Conservation (phyloP, 2,797 vertebrate genomes). For the Apogon hyalosoma region DNA sequence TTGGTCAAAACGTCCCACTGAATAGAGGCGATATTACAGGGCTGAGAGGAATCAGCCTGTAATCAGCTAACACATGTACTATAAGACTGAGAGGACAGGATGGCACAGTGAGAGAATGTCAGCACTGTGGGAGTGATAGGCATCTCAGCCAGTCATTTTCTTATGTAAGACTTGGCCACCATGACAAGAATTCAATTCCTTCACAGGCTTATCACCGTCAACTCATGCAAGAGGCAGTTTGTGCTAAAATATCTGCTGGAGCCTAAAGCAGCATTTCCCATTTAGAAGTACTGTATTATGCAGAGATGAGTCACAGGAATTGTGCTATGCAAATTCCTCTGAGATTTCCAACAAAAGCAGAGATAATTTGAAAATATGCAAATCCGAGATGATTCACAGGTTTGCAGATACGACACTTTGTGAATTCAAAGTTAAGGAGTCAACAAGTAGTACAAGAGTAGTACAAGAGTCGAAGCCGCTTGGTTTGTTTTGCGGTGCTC, state of each 20-base stretch:
- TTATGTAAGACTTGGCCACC: slow-evolving; percentile 65
- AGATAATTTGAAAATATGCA: slow-evolving; percentile 65
- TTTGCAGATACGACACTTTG: slow-evolving; percentile 17
- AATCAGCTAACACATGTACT: slow-evolving; percentile 44
- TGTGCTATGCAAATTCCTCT: slow-evolving; percentile 39
- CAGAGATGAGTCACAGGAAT: slow-evolving; percentile 54
- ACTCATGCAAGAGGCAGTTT: slow-evolving; percentile 24
- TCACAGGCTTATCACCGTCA: slow-evolving; percentile 33
- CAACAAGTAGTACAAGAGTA: slow-evolving; percentile 47
- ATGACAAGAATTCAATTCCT: slow-evolving; percentile 36
- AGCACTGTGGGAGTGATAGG: slow-evolving; percentile 53
- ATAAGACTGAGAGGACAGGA: slow-evolving; percentile 34
- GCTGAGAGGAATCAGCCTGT: slow-evolving; percentile 20
- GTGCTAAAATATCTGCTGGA: slow-evolving; percentile 19
- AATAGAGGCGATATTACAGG: slow-evolving; percentile 14
- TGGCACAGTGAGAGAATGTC: slow-evolving; percentile 43
- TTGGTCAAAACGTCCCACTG: slow-evolving; percentile 6
- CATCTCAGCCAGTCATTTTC: slow-evolving; percentile 48
- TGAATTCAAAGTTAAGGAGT: slow-evolving; percentile 46
- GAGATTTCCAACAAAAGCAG: slow-evolving; percentile 50
- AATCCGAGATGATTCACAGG: slow-evolving; percentile 51
- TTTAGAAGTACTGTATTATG: slow-evolving; percentile 41
- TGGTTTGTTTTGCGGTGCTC: slow-evolving; percentile 25
- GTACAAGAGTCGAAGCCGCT: slow-evolving; percentile 8
- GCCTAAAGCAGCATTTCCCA: slow-evolving; percentile 38